Percentiles rank a stretch among this genome's conserved stretches.
Evolutionary conservation across 2,113 vertebrate species (phyloP).

Genomic region (rat (Rattus norvegicus)): GRCr8 NC_086019.1:138201001-138201500

Average conservation of each 20-base stretch:
- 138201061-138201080: slow-evolving; percentile 50
- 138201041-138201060: slow-evolving; percentile 32
- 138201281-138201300: not conserved
- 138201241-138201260: not conserved
- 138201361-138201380: not conserved
- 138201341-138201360: not conserved
- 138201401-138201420: not conserved
- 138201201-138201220: not conserved
- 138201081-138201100: slow-evolving; percentile 47
- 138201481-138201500: not conserved
- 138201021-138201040: slow-evolving; percentile 60
- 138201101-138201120: slow-evolving; percentile 30
- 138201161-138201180: not conserved
- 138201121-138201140: not conserved
- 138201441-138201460: not conserved
- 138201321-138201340: not conserved
- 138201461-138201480: not conserved
- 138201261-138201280: not conserved
- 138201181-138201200: not conserved
- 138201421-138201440: not conserved
- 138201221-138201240: accelerated
- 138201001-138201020: slow-evolving; percentile 38
- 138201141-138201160: not conserved
- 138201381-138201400: not conserved
- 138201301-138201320: not conserved